Base-by-base conservation (phyloP, 2,888 invertebrate genomes). In the Reticulitermes lucifugus region DNA sequence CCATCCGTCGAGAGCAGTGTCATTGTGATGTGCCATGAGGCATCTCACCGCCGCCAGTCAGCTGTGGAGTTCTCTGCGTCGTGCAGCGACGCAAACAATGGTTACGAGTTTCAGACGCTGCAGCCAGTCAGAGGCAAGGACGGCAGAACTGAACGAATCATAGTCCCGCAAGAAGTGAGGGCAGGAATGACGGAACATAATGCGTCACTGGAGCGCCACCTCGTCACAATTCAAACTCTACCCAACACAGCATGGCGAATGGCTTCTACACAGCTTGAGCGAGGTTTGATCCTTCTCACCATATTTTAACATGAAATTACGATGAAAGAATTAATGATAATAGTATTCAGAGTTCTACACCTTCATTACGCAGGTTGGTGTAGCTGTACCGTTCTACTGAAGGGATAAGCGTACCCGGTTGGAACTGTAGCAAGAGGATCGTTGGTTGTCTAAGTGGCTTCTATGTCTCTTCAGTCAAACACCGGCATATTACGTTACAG, bases 251-350 rank as follows among this genome's bases (percentile, higher is more conserved):
- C 92, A 65, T 93, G 94, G 93, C 93, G 93, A 88, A 93, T 93
- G 87, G 91, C 93, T 79, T 94, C 94, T 1, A 87, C 94, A 88
- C 94, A 94, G 89, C 91, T 93, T 86, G 94, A 94, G 89, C 93
- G 93, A 92, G 93, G 93, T 93, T 84, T n/a, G 14, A 18, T 55
- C 14, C 55, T 18, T 55, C 55, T 55, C 14, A 2, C 18, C 14
- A 5, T 5, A 5, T 18, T 55, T 18, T 55, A 55, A 55, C 55
- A 18, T 55, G 18, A 55, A 46, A 18, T 18, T 55, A 18, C 5
- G 55, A 18, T 18, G 55, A 55, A 55, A 18, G 18, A 55, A 55
- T 55, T 18, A 55, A 55, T 18, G 4, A 0, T 55, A 18, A 55
- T 55, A 55, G 14, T 55, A 18, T 18, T 55, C 12, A 55, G 18